phyloP scores from a whole-genome alignment of 2,888 invertebrate genomes.

The Cantharis rufa region DNA sequence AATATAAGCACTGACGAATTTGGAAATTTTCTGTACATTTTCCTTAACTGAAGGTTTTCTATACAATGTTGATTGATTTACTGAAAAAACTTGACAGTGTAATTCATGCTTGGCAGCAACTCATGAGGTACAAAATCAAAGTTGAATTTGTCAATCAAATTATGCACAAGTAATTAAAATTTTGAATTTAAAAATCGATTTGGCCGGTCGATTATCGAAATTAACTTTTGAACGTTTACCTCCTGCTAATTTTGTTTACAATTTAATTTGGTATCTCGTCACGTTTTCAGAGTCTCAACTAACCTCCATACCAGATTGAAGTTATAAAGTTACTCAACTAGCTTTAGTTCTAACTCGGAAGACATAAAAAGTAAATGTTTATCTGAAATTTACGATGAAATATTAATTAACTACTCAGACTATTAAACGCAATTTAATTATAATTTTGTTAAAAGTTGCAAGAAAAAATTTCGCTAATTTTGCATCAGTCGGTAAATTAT shows the following conservation, averaged over 20 bases:
- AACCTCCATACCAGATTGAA: neutral
- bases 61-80: neutral
- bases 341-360: neutral
- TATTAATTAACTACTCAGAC: neutral
- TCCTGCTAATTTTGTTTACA: neutral
- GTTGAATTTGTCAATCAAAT: neutral
- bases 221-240: neutral
- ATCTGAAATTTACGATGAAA: neutral
- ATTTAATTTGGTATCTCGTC: neutral
- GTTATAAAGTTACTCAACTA: neutral
- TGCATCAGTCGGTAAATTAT: neutral
- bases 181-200: neutral
- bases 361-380: neutral
- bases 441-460: neutral
- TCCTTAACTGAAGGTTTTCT: neutral
- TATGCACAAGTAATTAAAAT: neutral
- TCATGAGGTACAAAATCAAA: neutral
- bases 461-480: neutral
- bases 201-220: neutral
- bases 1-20: neutral
- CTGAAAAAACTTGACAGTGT: neutral
- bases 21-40: neutral
- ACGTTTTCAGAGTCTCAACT: neutral
- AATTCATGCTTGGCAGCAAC: neutral
- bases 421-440: neutral